Evolutionary conservation across 2,797 vertebrate genomes (phyloP).

Genomic region (Nannoperca obscura): DNA sequence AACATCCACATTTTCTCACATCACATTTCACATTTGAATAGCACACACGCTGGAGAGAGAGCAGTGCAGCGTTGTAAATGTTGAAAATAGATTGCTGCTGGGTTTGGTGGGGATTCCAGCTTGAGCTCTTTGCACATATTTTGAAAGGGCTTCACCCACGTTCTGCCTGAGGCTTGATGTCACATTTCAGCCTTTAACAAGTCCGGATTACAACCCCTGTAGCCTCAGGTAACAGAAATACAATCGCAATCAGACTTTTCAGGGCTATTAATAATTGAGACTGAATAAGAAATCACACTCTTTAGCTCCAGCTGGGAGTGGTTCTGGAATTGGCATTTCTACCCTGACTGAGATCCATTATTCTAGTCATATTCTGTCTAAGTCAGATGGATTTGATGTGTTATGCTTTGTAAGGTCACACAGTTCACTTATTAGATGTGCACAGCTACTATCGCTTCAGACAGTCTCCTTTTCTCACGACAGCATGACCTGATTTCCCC

Average conservation of each 20-base stretch:
- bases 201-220: slow-evolving; percentile 42
- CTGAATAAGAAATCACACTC: slow-evolving; percentile 35
- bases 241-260: slow-evolving; percentile 17
- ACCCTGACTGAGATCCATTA: slow-evolving; percentile 38
- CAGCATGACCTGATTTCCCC: slow-evolving; percentile 60
- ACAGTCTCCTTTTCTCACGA: slow-evolving; percentile 49
- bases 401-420: slow-evolving; percentile 41
- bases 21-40: slow-evolving; percentile 35
- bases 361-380: slow-evolving; percentile 20
- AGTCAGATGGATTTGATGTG: slow-evolving; percentile 39
- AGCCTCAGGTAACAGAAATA: slow-evolving; percentile 44
- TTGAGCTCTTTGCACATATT: slow-evolving; percentile 31
- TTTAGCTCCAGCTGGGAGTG: slow-evolving; percentile 22
- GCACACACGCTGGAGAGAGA: slow-evolving; percentile 3
- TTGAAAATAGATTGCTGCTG: slow-evolving; percentile 32
- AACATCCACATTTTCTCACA: slow-evolving; percentile 34
- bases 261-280: slow-evolving; percentile 57
- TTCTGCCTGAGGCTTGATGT: slow-evolving; percentile 53
- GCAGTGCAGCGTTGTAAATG: slow-evolving; percentile 1
- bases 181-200: slow-evolving; percentile 60
- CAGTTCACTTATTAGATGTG: slow-evolving; percentile 42
- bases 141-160: slow-evolving; percentile 29
- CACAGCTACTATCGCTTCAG: slow-evolving; percentile 25
- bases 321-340: slow-evolving; percentile 35
- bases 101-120: slow-evolving; percentile 18